A percentile compares a stretch with the other conserved stretches of the same genome.
phyloP scores from a whole-genome alignment of 2,797 vertebrate genomes.

The Danio albolineatus region DNA sequence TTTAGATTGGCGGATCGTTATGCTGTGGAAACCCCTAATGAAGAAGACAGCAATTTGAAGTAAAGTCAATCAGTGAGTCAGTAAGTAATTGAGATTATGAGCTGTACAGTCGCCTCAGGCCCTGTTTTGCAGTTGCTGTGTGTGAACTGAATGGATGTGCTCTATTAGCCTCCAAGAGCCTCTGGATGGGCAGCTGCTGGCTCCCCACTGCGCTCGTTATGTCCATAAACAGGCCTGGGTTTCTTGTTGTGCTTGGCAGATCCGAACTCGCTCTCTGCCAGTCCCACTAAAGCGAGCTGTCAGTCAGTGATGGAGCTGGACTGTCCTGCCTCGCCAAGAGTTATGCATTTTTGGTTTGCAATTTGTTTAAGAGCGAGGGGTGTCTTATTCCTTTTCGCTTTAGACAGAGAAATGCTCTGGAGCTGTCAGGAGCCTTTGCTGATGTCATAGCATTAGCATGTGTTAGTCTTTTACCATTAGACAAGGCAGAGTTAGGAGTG shows the following conservation, averaged over 20 bases:
- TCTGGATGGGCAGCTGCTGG: conserved; percentile 58
- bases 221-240: conserved; percentile 66
- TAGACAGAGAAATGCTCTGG: neutral
- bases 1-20: too few species aligned
- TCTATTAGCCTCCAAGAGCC: conserved; percentile 53
- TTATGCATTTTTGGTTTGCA: conserved; percentile 53
- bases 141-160: conserved; percentile 53
- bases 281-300: conserved; percentile 66
- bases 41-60: too few species aligned
- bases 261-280: conserved; percentile 66
- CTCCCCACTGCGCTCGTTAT: conserved; percentile 67
- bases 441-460: conserved; percentile 3
- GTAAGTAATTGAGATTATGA: too few species aligned
- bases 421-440: neutral
- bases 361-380: conserved; percentile 10
- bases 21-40: too few species aligned
- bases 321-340: conserved; percentile 52
- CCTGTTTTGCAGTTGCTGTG: conserved; percentile 50
- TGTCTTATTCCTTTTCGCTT: conserved; percentile 1
- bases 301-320: conserved; percentile 57
- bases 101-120: conserved; percentile 48
- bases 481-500: neutral
- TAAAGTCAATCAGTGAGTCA: too few species aligned
- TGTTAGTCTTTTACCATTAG: conserved; percentile 7
- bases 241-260: conserved; percentile 68